Evolutionary conservation across 53 echinoderm and acorn worm species (phyloP).

Genomic region (Antedon mediterranea): DNA sequence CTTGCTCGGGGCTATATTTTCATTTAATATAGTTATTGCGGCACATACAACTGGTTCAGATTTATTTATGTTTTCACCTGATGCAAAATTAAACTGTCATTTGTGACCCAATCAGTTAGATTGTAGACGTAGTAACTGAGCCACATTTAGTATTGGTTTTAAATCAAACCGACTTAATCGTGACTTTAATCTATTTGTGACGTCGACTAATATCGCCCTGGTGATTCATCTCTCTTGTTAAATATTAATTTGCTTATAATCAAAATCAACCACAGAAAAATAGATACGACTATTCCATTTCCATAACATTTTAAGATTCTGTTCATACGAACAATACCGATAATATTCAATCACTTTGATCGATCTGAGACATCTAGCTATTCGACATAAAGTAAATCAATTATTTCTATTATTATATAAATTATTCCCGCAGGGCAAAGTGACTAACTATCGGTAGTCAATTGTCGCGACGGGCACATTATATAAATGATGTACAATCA

Average conservation of each 20-base stretch:
- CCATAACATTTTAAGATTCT: neutral
- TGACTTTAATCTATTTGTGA: neutral
- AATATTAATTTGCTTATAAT: neutral
- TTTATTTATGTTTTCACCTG: neutral
- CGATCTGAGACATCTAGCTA: neutral
- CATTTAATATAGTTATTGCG: neutral
- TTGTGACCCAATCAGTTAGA: neutral
- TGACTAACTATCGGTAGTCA: neutral
- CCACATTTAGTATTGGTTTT: neutral
- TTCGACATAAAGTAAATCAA: neutral
- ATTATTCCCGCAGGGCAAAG: neutral
- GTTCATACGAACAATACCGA: neutral
- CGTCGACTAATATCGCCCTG: neutral
- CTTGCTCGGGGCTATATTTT: neutral
- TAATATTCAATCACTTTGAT: neutral
- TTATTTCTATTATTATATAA: neutral
- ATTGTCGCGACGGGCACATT: neutral
- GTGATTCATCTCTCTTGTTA: neutral
- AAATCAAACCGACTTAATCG: neutral
- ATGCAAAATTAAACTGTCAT: neutral
- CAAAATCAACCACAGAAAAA: neutral
- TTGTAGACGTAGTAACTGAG: neutral
- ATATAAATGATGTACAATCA: neutral
- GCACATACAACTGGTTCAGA: neutral
- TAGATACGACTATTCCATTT: neutral